Evolutionary conservation across 2,888 invertebrate species (phyloP).

Genomic region (Dastarcus helophoroides): DNA sequence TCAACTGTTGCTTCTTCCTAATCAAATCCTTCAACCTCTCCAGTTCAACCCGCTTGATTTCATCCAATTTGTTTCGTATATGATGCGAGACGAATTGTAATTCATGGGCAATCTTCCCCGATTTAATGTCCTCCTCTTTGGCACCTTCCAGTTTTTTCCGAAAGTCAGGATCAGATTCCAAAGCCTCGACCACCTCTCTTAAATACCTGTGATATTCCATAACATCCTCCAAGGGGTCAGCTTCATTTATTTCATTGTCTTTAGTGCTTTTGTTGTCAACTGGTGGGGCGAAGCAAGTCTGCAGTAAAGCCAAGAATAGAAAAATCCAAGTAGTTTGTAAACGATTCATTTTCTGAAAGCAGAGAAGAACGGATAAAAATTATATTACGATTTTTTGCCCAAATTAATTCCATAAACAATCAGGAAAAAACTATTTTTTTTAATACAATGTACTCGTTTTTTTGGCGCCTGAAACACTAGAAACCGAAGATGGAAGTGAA

Average conservation of each 20-base stretch:
- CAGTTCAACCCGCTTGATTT: conserved; percentile 82
- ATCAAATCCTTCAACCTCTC: conserved; percentile 66
- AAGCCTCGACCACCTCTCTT: conserved; percentile 75
- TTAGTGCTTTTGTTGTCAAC: conserved; percentile 29
- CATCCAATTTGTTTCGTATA: conserved; percentile 78
- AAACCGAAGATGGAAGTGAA: too few relatives aligned
- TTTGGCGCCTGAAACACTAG: too few relatives aligned
- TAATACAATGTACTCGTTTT: too few relatives aligned
- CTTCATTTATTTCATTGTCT: conserved; percentile 19
- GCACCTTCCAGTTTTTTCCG: conserved; percentile 70
- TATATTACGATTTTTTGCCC: too few relatives aligned
- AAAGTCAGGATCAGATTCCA: conserved; percentile 83
- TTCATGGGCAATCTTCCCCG: conserved; percentile 84
- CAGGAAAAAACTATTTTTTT: too few relatives aligned
- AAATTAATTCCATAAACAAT: too few relatives aligned
- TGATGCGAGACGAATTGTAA: conserved; percentile 82
- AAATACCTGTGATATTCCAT: conserved; percentile 83
- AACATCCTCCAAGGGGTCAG: conserved; percentile 35
- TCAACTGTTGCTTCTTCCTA: conserved; percentile 39
- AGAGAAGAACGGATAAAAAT: too few relatives aligned
- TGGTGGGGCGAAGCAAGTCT: conserved; percentile 38
- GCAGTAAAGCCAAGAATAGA: conserved; percentile 15
- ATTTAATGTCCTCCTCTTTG: conserved; percentile 70
- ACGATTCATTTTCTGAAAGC: conserved; percentile 4
- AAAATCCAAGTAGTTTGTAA: conserved; percentile 5